Percentiles rank a stretch among this genome's conserved stretches.
phyloP scores from a whole-genome alignment of 2,113 vertebrate species.

The Corvus cornix region DNA sequence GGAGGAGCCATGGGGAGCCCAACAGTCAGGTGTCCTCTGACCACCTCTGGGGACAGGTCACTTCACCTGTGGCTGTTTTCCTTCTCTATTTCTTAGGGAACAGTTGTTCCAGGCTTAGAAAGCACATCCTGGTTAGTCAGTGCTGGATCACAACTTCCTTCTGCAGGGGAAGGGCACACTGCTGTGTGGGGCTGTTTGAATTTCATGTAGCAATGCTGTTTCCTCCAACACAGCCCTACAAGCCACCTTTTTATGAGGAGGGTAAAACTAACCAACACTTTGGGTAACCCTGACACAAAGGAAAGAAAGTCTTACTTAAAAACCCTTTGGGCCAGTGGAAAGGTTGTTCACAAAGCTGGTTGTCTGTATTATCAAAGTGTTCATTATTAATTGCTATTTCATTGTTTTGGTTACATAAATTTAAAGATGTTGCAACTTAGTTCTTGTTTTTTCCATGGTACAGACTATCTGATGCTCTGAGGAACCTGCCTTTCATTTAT shows the following conservation, averaged over 20 bases:
- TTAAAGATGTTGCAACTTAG: conserved; percentile 57
- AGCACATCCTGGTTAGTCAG: neutral
- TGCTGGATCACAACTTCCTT: neutral
- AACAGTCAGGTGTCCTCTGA: neutral
- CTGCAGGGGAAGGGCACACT: neutral
- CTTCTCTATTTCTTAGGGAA: neutral
- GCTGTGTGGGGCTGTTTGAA: neutral
- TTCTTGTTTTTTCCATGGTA: neutral
- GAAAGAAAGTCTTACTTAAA: neutral
- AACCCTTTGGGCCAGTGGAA: neutral
- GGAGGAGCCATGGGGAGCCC: neutral
- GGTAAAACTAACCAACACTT: neutral
- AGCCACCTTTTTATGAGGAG: neutral
- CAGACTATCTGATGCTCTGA: conserved; percentile 57
- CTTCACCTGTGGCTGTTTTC: neutral
- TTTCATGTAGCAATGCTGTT: neutral
- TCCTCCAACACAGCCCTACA: neutral
- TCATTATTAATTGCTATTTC: conserved; percentile 62
- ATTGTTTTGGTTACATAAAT: conserved; percentile 65
- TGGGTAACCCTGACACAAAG: neutral
- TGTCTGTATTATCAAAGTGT: conserved; percentile 21
- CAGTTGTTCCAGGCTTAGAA: neutral
- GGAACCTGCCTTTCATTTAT: conserved; percentile 66
- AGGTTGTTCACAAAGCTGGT: neutral
- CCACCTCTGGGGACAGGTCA: neutral